Evolutionary conservation across 2,113 vertebrate genomes (phyloP).

Genomic region (Rhabdornis inornatus): DNA sequence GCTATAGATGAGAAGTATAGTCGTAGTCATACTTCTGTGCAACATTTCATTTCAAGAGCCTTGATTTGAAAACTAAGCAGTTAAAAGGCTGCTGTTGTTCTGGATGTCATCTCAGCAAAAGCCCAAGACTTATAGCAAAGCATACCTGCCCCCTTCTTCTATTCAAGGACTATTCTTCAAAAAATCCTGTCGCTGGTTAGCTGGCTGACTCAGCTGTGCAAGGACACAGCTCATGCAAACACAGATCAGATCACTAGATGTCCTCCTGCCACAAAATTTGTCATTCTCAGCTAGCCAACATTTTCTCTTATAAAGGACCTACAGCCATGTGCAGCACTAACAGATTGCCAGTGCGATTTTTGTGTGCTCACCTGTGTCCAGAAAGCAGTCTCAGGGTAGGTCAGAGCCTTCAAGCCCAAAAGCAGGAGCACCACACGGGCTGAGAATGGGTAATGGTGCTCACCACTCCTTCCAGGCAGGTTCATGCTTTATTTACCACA

Average conservation of each 20-base stretch:
- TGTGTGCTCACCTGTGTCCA: not conserved
- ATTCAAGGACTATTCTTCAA: not conserved
- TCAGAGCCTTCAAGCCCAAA: not conserved
- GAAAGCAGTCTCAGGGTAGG: not conserved
- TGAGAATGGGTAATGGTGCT: not conserved
- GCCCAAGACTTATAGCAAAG: not conserved
- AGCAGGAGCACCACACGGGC: accelerated
- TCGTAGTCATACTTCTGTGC: not conserved
- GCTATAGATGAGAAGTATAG: not conserved
- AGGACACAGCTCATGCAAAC: not conserved
- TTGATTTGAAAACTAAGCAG: not conserved
- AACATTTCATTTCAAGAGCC: not conserved
- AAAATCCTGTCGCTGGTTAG: not conserved
- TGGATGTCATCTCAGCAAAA: not conserved
- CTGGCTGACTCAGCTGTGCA: not conserved
- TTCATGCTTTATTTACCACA: not conserved
- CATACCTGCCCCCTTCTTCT: not conserved
- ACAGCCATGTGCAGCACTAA: not conserved
- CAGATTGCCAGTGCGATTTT: not conserved
- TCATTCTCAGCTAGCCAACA: not conserved
- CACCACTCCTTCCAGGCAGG: not conserved
- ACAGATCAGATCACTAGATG: slow-evolving; percentile 28
- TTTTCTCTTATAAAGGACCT: not conserved
- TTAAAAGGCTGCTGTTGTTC: not conserved
- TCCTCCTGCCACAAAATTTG: slow-evolving; percentile 32